phyloP scores from a whole-genome alignment of 2,888 invertebrate genomes.

The Pocota personata region DNA sequence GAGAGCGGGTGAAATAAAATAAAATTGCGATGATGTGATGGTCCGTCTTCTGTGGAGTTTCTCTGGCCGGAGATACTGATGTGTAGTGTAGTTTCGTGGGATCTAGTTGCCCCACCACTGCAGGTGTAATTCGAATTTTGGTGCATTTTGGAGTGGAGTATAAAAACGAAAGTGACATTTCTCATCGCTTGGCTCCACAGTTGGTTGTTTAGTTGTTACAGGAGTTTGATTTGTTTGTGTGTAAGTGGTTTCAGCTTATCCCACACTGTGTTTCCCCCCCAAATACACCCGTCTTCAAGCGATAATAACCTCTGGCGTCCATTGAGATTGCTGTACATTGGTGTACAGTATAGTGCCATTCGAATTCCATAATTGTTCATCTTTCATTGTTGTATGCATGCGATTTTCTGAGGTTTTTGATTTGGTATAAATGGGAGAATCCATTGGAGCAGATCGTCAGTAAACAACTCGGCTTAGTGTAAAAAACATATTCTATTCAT shows the following conservation, averaged over 20 bases:
- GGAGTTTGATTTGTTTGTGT: slow-evolving; percentile 57
- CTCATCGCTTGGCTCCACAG: slow-evolving; percentile 57
- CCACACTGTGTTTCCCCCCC: slow-evolving; percentile 37
- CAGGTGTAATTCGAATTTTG: slow-evolving; percentile 68
- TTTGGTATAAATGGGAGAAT: slow-evolving; percentile 83
- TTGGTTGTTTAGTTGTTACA: slow-evolving; percentile 39
- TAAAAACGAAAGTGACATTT: slow-evolving; percentile 71
- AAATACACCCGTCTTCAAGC: slow-evolving; percentile 37
- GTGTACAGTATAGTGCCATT: slow-evolving; percentile 55
- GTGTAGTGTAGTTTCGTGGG: slow-evolving; percentile 47
- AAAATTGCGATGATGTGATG: slow-evolving; percentile 62
- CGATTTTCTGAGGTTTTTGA: slow-evolving; percentile 67
- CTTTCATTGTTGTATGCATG: slow-evolving; percentile 69
- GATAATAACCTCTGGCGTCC: slow-evolving; percentile 68
- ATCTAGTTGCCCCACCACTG: slow-evolving; percentile 59
- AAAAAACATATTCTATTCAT: slow-evolving; percentile 80
- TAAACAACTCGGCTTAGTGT: slow-evolving; percentile 83
- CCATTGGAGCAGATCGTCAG: slow-evolving; percentile 82
- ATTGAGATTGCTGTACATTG: slow-evolving; percentile 35
- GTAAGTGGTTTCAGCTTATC: slow-evolving; percentile 55
- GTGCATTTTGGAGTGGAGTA: slow-evolving; percentile 67
- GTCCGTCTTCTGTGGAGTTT: slow-evolving; percentile 58
- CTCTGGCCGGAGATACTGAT: slow-evolving; percentile 48
- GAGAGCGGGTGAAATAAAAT: slow-evolving; percentile 66
- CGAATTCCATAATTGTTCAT: slow-evolving; percentile 61